A percentile compares a stretch with the other conserved stretches of the same genome.
phyloP scores from a whole-genome alignment of 2,113 vertebrate genomes.

The Polypterus senegalus region DNA sequence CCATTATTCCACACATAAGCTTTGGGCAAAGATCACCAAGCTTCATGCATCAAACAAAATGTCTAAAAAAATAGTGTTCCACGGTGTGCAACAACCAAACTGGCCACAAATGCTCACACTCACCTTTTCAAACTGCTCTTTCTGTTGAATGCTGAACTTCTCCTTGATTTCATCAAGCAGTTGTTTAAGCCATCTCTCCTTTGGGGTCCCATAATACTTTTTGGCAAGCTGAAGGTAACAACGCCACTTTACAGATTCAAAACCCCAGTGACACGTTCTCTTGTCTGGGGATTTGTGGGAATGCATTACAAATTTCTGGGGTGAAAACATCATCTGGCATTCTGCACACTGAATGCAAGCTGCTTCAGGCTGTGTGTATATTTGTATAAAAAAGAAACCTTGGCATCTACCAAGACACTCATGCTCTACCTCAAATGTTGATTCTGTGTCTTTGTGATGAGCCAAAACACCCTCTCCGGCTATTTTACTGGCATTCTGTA shows the following conservation, averaged over 20 bases:
- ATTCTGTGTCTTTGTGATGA: constrained; percentile 74
- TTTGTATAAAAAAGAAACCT: constrained; percentile 84
- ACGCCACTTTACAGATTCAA: constrained; percentile 93
- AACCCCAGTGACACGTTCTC: constrained; percentile 97
- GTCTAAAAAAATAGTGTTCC: background rate
- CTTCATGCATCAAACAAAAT: background rate
- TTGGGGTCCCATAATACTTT: constrained; percentile 70
- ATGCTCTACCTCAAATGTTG: constrained; percentile 91
- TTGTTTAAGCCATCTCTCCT: constrained; percentile 70
- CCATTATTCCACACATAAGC: background rate
- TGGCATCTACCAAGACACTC: constrained; percentile 95
- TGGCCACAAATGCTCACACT: constrained; percentile 32
- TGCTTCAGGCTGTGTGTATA: constrained; percentile 79
- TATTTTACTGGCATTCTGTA: constrained; percentile 60
- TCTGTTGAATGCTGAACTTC: constrained; percentile 75
- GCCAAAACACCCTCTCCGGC: constrained; percentile 57
- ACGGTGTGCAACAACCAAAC: background rate
- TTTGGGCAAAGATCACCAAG: background rate
- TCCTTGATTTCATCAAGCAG: constrained; percentile 89
- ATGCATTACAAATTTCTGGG: constrained; percentile 96
- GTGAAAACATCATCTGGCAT: constrained; percentile 88
- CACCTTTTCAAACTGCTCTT: constrained; percentile 73
- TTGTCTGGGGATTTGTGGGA: constrained; percentile 91
- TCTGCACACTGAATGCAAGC: constrained; percentile 89
- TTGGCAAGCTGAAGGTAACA: constrained; percentile 90